A percentile compares a stretch with the other conserved stretches of the same genome.
Evolutionary conservation across 1,140 invertebrate species (phyloP).

Genomic region (Probaryconus sp.): DNA sequence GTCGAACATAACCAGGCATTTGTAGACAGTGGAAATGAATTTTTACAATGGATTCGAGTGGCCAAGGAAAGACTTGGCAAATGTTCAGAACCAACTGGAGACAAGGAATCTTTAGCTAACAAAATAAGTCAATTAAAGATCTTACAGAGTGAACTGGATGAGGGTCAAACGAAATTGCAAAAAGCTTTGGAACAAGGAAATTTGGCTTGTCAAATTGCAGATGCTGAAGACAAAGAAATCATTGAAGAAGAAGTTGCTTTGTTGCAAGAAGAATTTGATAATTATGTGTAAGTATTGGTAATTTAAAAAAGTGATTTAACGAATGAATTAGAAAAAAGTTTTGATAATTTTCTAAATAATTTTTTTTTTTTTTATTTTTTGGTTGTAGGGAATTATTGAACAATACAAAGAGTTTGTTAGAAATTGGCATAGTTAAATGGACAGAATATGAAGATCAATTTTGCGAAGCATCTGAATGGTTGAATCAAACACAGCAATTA

Average conservation of each 20-base stretch:
- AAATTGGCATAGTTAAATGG: constrained; percentile 95
- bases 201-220: constrained; percentile 88
- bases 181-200: constrained; percentile 89
- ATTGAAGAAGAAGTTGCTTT: constrained; percentile 94
- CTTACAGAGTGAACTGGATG: constrained; percentile 87
- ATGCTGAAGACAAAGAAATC: constrained; percentile 91
- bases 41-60: constrained; percentile 92
- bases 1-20: constrained; percentile 94
- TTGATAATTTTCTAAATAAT: constrained; percentile 36
- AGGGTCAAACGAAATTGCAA: constrained; percentile 89
- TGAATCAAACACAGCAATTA: constrained; percentile 90
- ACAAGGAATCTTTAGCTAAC: constrained; percentile 91
- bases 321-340: background rate
- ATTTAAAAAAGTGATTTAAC: constrained; percentile 17
- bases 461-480: constrained; percentile 91
- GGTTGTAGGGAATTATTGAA: constrained; percentile 84
- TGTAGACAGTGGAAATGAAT: constrained; percentile 93
- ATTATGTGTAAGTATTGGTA: constrained; percentile 83
- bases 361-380: constrained; percentile 45
- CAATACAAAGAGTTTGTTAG: constrained; percentile 89
- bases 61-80: constrained; percentile 94
- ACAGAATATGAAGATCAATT: constrained; percentile 97
- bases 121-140: constrained; percentile 92
- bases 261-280: constrained; percentile 92
- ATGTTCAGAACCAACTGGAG: constrained; percentile 95